A percentile compares a stretch with the other conserved stretches of the same genome.
These are phyloP conservation scores for Cephalopholis sonnerati DNA, from an alignment of 2,113 vertebrate species.

Conservation along the genomic window DNA sequence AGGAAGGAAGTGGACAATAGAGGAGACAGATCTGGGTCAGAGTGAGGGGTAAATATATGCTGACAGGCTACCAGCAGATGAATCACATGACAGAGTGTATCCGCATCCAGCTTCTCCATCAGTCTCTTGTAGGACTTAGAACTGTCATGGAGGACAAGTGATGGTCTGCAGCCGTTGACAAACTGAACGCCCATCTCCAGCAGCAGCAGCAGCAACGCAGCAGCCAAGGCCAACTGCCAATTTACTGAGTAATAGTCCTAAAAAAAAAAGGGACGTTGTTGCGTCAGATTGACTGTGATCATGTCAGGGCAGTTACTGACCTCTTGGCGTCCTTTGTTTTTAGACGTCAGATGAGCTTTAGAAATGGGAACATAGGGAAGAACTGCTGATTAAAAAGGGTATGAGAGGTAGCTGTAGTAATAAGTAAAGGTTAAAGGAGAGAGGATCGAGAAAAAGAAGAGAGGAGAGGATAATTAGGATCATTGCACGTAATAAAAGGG, in stretches of 20 bases:
- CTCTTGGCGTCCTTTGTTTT: neutral
- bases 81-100: neutral
- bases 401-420: neutral
- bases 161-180: neutral
- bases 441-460: neutral
- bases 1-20: neutral
- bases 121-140: neutral
- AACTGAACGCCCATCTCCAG: neutral
- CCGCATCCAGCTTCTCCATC: neutral
- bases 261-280: neutral
- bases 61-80: neutral
- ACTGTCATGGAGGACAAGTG: neutral
- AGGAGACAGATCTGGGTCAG: conserved; percentile 15
- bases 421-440: neutral
- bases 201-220: neutral
- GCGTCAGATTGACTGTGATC: neutral
- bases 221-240: neutral
- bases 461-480: neutral
- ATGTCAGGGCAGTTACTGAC: neutral
- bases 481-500: neutral
- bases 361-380: neutral
- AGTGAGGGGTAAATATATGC: neutral
- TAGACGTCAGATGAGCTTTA: neutral
- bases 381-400: neutral
- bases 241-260: neutral